A percentile compares a stretch with the other conserved stretches of the same genome.
Conservation (phyloP, 1,140 invertebrate species). For the Lithobius niger region DNA sequence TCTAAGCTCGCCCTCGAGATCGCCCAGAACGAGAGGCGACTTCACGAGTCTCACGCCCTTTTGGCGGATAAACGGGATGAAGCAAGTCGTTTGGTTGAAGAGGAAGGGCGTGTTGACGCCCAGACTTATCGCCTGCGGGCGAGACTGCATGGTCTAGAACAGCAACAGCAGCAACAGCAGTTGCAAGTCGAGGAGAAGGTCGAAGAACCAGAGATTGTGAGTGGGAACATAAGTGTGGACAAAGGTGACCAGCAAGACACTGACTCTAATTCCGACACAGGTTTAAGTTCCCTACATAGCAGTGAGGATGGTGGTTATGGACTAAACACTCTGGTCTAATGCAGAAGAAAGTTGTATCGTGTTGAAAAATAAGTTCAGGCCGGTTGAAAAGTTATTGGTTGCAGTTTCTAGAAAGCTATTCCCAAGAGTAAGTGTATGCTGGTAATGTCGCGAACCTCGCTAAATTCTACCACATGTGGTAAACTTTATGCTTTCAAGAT, state of each 20-base stretch:
- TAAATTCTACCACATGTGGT: no score
- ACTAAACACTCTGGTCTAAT: conserved; percentile 39
- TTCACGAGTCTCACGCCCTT: background rate
- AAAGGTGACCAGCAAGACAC: conserved; percentile 25
- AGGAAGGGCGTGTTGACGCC: conserved; percentile 19
- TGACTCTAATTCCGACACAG: conserved; percentile 43
- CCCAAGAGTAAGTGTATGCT: no score
- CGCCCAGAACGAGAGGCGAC: background rate
- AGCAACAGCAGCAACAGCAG: conserved; percentile 44
- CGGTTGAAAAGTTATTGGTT: no score
- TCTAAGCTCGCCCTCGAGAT: background rate
- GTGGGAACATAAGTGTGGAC: conserved; percentile 40
- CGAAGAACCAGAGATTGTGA: conserved; percentile 51
- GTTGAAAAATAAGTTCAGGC: no score
- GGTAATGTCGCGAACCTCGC: no score
- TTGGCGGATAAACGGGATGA: background rate
- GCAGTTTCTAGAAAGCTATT: no score
- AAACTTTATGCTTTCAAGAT: no score
- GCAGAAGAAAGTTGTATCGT: no score
- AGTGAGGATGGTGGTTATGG: conserved; percentile 33
- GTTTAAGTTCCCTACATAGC: conserved; percentile 40
- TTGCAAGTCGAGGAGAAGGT: conserved; percentile 56
- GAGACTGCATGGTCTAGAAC: conserved; percentile 13
- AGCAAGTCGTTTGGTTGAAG: conserved; percentile 16
- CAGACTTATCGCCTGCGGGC: conserved; percentile 10